Evolutionary conservation across 2,888 invertebrate species (phyloP), one percentile per base, ranked within the genome.

Genomic region (Exocentrus adspersus): DNA sequence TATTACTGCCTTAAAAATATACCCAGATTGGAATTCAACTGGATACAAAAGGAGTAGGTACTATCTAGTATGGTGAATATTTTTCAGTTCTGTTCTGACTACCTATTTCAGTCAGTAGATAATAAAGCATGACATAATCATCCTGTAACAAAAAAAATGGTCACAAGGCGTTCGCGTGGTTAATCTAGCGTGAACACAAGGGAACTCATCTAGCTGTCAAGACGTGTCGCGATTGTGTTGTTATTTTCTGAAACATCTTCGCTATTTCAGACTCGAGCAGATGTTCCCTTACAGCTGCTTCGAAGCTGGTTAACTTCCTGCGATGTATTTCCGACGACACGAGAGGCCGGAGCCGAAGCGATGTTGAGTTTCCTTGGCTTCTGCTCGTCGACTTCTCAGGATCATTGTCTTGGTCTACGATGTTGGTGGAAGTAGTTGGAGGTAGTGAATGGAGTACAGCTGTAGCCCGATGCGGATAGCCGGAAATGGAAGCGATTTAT

Each of bases 331-430:
- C 57, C 57, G 9, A 9, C 46, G 28, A 30, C 46, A 57, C 19
- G 21, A 7, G 46, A 46, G 20, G 10, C 57, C 32, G 16, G 46
- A 9, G 28, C 28, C 43, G 43, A 28, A 14, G 54, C 54, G 54
- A 54, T 43, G 54, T 53, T 28, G 17, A n/a, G 54, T 54, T 54
- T 54, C 54, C 54, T 45, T 16, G 43, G 45, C 54, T 54, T 12
- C 17, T 42, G 17, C 5, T 43, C 20, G 20, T 21, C 24, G 30
- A 16, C 24, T 16, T 53, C 53, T 42, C 53, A 43, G 43, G 42
- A 54, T 54, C 54, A 30, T 54, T 43, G 54, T 43, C 16, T 54
- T 16, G 43, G 14, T 19, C 16, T 32, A 37, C 37, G 14, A 37
- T 12, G 37, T 37, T 37, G 14, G 37, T 37, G 12, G n/a, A 37